A percentile compares a stretch with the other conserved stretches of the same genome.
These are phyloP conservation scores for Lipotes vexillifer DNA, from an alignment of 2,113 vertebrate genomes.

Conservation along the genomic window DNA sequence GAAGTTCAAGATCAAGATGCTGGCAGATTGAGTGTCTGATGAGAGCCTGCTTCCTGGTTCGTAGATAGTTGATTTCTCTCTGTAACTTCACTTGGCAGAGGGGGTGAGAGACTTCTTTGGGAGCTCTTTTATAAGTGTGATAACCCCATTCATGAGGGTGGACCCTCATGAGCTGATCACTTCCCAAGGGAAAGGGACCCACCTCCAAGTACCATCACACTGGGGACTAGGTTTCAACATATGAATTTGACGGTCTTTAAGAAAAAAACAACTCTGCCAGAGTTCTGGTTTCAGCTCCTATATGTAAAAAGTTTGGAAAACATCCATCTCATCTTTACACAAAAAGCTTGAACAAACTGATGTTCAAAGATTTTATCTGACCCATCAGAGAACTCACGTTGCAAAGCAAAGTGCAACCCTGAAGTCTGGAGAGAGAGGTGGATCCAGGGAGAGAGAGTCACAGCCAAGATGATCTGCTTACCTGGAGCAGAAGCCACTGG, in stretches of 20 bases:
- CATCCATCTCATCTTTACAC: background rate
- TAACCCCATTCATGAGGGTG: background rate
- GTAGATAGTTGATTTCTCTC: background rate
- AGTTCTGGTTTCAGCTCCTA: background rate
- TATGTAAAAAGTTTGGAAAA: background rate
- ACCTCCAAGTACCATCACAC: background rate
- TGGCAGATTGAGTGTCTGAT: background rate
- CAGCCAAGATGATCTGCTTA: background rate
- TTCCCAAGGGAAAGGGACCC: background rate
- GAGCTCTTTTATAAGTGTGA: background rate
- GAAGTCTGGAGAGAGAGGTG: background rate
- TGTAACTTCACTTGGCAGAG: background rate
- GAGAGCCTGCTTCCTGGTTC: background rate
- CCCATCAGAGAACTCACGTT: background rate
- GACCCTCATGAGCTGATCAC: background rate
- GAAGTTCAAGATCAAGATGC: background rate
- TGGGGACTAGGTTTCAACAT: background rate
- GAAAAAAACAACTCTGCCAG: background rate
- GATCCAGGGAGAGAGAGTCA: background rate
- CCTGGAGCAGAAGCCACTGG: background rate
- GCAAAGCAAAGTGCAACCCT: background rate
- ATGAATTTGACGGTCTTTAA: background rate
- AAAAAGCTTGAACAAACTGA: background rate
- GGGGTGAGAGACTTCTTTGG: too few relatives aligned
- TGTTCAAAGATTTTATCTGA: background rate